A percentile compares a stretch with the other conserved stretches of the same genome.
Conservation (phyloP, 2,888 invertebrate genomes). For the Apamea epomidion region DNA sequence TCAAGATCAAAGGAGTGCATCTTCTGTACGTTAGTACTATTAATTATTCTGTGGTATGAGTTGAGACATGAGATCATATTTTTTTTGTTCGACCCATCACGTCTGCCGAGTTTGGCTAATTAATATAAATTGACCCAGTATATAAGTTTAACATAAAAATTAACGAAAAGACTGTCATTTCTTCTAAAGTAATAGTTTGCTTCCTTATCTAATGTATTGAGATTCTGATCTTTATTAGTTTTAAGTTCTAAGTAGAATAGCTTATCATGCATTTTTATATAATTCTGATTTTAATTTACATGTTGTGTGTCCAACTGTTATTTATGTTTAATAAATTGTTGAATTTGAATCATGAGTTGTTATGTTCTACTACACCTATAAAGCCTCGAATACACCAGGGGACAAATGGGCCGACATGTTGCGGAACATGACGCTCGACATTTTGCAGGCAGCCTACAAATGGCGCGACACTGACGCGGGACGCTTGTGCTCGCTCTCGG, state of each 20-base stretch:
- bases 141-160: slow-evolving; percentile 30
- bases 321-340: slow-evolving; percentile 62
- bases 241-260: slow-evolving; percentile 52
- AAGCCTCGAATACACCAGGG: too few relatives aligned
- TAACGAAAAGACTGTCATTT: slow-evolving; percentile 58
- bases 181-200: slow-evolving; percentile 38
- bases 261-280: slow-evolving; percentile 42
- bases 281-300: slow-evolving; percentile 38
- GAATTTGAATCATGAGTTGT: slow-evolving; percentile 30
- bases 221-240: slow-evolving; percentile 56
- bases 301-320: slow-evolving; percentile 39
- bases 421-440: too few relatives aligned
- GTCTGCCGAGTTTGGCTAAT: background rate
- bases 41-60: background rate
- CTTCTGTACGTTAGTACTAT: too few relatives aligned
- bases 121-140: background rate
- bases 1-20: too few relatives aligned
- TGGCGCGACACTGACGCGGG: too few relatives aligned
- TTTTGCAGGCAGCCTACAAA: too few relatives aligned
- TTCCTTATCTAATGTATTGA: slow-evolving; percentile 28
- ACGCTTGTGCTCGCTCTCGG: too few relatives aligned
- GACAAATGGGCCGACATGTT: too few relatives aligned
- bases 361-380: background rate
- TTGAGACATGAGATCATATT: background rate
- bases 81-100: background rate